A percentile compares a stretch with the other conserved stretches of the same genome.
These are phyloP conservation scores for Lycia hirtaria DNA, from an alignment of 2,888 invertebrate species.

Conservation along the genomic window DNA sequence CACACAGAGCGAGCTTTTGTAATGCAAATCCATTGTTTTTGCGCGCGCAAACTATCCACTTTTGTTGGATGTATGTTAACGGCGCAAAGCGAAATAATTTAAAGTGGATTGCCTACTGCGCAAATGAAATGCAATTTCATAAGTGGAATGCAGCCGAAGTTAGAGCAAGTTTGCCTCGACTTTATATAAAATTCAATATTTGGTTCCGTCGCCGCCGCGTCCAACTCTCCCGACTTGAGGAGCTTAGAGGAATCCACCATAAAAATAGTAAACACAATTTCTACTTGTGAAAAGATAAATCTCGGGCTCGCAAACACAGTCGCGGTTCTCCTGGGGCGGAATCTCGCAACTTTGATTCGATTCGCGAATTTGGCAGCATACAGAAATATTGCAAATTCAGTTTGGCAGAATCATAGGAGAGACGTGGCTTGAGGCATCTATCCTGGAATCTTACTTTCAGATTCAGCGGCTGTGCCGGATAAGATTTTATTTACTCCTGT, in stretches of 20 bases:
- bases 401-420: slow-evolving; percentile 47
- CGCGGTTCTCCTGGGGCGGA: slow-evolving; percentile 56
- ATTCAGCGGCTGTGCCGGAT: background rate
- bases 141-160: slow-evolving; percentile 56
- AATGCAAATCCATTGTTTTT: slow-evolving; percentile 75
- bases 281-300: slow-evolving; percentile 69
- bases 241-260: slow-evolving; percentile 62
- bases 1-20: slow-evolving; percentile 64
- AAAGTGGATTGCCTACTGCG: slow-evolving; percentile 29
- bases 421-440: slow-evolving; percentile 32
- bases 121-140: slow-evolving; percentile 62
- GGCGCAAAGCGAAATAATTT: slow-evolving; percentile 40
- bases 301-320: slow-evolving; percentile 63
- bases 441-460: slow-evolving; percentile 1
- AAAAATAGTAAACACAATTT: slow-evolving; percentile 77
- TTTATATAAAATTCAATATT: slow-evolving; percentile 70
- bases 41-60: slow-evolving; percentile 45
- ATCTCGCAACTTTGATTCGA: slow-evolving; percentile 75
- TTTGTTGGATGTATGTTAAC: slow-evolving; percentile 43
- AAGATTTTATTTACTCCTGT: too few relatives aligned
- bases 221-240: slow-evolving; percentile 48
- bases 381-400: slow-evolving; percentile 71
- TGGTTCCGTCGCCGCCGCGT: slow-evolving; percentile 40
- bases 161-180: slow-evolving; percentile 50
- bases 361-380: slow-evolving; percentile 64